Percentiles rank a stretch among this genome's conserved stretches.
Evolutionary conservation across 1,140 invertebrate genomes (phyloP).

Genomic region (Portunus trituberculatus): DNA sequence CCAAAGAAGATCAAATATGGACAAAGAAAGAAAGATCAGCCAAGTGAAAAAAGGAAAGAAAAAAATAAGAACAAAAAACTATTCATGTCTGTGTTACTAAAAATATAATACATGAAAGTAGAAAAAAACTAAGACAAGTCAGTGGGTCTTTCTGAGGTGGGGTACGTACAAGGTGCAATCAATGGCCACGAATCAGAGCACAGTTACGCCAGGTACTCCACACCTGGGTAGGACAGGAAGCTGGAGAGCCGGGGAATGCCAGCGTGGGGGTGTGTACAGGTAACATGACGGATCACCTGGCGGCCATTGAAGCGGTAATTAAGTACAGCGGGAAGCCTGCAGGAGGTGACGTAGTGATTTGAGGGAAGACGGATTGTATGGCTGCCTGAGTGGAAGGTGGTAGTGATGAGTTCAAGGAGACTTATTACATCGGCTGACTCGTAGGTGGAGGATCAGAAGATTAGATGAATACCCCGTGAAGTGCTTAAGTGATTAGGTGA

Average conservation of each 20-base stretch:
- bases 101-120: too few relatives aligned
- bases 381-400: background rate
- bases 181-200: too few relatives aligned
- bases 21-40: too few relatives aligned
- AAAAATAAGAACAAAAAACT: too few relatives aligned
- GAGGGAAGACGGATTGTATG: background rate
- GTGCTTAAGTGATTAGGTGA: too few relatives aligned
- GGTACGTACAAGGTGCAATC: too few relatives aligned
- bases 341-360: background rate
- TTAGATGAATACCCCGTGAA: too few relatives aligned
- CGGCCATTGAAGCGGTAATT: background rate
- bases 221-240: background rate
- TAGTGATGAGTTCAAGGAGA: background rate
- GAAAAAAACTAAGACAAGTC: too few relatives aligned
- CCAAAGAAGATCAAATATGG: too few relatives aligned
- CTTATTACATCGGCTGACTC: background rate
- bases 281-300: conserved; percentile 17
- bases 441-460: background rate
- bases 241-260: background rate
- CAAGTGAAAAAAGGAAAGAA: too few relatives aligned
- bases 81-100: background rate
- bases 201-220: too few relatives aligned
- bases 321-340: background rate
- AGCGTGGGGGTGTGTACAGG: background rate
- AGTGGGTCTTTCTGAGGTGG: too few relatives aligned